These are phyloP conservation scores for Rhinatrema bivittatum DNA, from an alignment of 2,797 vertebrate species.

Conservation along the genomic window DNA sequence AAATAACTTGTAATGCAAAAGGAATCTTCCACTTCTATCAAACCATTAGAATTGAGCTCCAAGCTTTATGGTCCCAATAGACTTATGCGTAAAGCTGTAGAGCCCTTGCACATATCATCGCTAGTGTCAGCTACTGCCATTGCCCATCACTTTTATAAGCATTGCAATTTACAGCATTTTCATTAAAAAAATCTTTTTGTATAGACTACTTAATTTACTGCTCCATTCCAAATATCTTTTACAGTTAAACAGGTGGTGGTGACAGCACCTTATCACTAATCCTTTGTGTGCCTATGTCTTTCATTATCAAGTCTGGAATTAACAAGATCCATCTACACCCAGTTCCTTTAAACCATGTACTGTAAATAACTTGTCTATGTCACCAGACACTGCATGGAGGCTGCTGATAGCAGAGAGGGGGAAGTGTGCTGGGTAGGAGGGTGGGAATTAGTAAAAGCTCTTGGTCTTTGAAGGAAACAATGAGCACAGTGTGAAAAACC, in stretches of 20 bases:
- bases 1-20: too few species aligned
- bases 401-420: too few species aligned
- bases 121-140: background rate
- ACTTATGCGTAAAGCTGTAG: too few species aligned
- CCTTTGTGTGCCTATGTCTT: constrained; percentile 16
- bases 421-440: too few species aligned
- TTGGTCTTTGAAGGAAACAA: too few species aligned
- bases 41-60: too few species aligned
- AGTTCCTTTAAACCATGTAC: constrained; percentile 21
- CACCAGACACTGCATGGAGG: too few species aligned
- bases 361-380: background rate
- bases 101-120: too few species aligned
- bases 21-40: too few species aligned
- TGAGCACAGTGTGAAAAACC: too few species aligned
- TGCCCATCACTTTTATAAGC: background rate
- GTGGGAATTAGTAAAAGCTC: too few species aligned
- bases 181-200: constrained; percentile 1
- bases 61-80: too few species aligned
- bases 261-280: constrained; percentile 26
- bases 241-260: constrained; percentile 20
- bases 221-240: constrained; percentile 20
- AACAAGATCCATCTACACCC: constrained; percentile 30
- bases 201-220: constrained; percentile 19
- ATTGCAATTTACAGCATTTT: background rate
- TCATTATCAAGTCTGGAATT: constrained; percentile 27